Base-by-base conservation (phyloP, 2,113 vertebrate genomes). In the Psephotus haematonotus region DNA sequence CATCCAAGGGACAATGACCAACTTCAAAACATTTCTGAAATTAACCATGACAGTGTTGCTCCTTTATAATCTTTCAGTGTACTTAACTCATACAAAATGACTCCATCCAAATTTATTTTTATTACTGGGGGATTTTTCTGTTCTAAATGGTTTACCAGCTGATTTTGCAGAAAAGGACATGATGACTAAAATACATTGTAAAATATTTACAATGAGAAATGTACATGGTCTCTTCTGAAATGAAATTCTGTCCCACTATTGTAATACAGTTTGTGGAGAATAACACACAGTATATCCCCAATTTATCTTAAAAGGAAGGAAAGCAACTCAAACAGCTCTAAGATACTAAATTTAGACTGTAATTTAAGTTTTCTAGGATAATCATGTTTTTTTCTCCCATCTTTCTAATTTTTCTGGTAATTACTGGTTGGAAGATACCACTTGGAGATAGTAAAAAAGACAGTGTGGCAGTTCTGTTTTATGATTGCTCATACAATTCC, bases 1-100 rank as follows among this genome's bases (percentile, higher is more conserved):
- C 92, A 80, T 86, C 86, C 25, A 46, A 80, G 41, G n/a, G 39
- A 78, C 68, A 96, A 84, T 89, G 49, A 67, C 37, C 67, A 79
- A 46, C 86, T 94, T 95, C 49, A 82, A 93, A 87, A 91, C 47
- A 94, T 95, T 94, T 96, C 90, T 92, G 81, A 95, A 93, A 89
- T 90, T 82, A 95, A 75, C 86, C 55, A 77, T 70, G 75, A 71
- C 57, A 46, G 49, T 86, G 28, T 93, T 95, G 72, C 43, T 86
- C 33, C 53, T 87, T 76, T 85, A 60, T 71, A 60, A 87, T 87
- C 43, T 65, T 64, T 39, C 88, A n/a, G n/a, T 78, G 50, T 87
- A 78, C 59, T 94, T 88, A 64, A 84, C 31, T 76, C 17, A 2
- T 64, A 46, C 39, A 82, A 86, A 90, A 83, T 22, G 1, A 59